Evolutionary conservation across 2,797 vertebrate species (phyloP).

Genomic region (Pseudocheirus occidentalis): DNA sequence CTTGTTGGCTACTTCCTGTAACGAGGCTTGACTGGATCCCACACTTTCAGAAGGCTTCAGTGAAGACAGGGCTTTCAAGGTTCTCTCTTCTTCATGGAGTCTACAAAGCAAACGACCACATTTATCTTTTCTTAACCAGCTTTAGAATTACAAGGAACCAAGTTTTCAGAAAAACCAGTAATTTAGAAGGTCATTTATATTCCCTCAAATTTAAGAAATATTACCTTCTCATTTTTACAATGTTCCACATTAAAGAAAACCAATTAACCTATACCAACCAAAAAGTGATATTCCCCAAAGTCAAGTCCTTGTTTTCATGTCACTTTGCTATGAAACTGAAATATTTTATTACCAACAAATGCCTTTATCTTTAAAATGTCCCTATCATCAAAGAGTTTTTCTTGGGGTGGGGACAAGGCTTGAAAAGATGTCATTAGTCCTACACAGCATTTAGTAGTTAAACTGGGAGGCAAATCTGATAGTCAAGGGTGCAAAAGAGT

Average conservation of each 20-base stretch:
- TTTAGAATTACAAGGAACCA: not conserved
- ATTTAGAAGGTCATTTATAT: not conserved
- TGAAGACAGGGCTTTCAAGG: slow-evolving; percentile 86
- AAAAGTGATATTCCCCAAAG: not conserved
- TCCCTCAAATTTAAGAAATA: not conserved
- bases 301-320: not conserved
- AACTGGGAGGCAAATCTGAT: not conserved
- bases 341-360: not conserved
- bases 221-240: not conserved
- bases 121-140: slow-evolving; percentile 40
- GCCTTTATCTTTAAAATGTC: not conserved
- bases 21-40: slow-evolving; percentile 71
- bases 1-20: slow-evolving; percentile 73
- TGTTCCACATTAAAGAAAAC: not conserved
- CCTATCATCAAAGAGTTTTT: not conserved
- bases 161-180: not conserved
- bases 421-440: not conserved
- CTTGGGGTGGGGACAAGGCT: not conserved
- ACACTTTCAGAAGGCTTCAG: slow-evolving; percentile 71
- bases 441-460: not conserved
- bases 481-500: not conserved
- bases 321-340: not conserved
- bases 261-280: not conserved
- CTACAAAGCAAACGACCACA: slow-evolving; percentile 81
- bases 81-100: slow-evolving; percentile 97